Base-by-base conservation (phyloP, 1,140 invertebrate species). In the Pissodes strobi region DNA sequence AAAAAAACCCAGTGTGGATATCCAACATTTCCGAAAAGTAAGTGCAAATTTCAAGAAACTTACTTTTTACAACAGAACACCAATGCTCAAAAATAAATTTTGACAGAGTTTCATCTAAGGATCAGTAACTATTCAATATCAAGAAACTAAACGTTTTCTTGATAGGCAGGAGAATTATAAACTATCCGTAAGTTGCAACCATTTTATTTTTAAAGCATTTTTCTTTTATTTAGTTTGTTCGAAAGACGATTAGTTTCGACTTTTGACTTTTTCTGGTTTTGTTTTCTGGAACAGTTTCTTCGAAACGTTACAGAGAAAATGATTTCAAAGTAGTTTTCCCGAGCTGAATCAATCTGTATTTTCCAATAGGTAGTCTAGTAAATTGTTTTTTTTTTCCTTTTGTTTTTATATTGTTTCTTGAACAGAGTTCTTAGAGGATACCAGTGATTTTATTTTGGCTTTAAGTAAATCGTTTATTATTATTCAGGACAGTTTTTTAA, bases 81-180 rank as follows among this genome's bases (percentile, higher is more conserved):
- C 48, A 37, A 48, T 21, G 46, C 25, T 13, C 15, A 46, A 18
- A 53, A 27, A 55, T 45, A 56, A 18, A 55, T 30, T 30, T 62
- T 25, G 49, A 41, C 1, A 38, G 13, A 64, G 52, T 45, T 53
- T 41, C 48, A 53, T 13, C 38, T 23, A 48, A 56, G 61, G 61
- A 64, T 62, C 49, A 53, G 38, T 53, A 3, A 21, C 18, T 59
- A 17, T 8, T 53, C 8, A 17, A 21, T 53, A 56, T 56, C 51
- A 25, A 64, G 61, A 64, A 64, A 64, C 61, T 64, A 64, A 27
- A 64, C 15, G 61, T 64, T 64, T 64, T 64, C 52, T 64, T 39
- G 61, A 56, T 56, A 19, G 2, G 19, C 51, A 45, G 41, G 52
- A 64, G 61, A 22, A 9, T 39, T 56, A 30, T 39, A 56, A 48